Conservation (phyloP, 2,888 invertebrate species). For the Eurytoma californica region DNA sequence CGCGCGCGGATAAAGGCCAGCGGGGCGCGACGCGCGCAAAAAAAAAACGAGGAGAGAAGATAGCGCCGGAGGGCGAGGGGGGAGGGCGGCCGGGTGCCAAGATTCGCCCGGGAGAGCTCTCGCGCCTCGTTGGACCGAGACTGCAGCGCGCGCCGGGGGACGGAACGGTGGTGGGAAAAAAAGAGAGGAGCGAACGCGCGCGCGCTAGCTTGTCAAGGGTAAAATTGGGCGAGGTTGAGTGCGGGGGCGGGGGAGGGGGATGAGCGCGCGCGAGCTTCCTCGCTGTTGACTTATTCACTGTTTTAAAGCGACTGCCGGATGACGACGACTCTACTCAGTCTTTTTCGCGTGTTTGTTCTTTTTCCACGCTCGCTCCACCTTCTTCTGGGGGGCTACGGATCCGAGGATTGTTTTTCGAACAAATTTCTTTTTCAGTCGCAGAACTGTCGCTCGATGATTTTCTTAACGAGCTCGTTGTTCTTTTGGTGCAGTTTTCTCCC, state of each 20-base stretch:
- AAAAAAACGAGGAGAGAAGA: no score
- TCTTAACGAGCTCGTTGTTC: no score
- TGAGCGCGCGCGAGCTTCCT: not conserved
- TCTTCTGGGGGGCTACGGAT: not conserved
- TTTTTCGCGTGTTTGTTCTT: constrained; percentile 16
- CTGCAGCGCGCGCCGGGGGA: not conserved
- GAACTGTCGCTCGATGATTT: no score
- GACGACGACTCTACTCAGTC: not conserved
- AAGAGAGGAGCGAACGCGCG: not conserved
- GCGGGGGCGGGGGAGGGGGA: constrained; percentile 1
- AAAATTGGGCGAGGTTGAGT: constrained; percentile 46
- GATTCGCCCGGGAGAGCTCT: constrained; percentile 14
- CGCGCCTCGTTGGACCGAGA: not conserved
- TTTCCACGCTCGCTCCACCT: not conserved
- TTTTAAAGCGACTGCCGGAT: constrained; percentile 28
- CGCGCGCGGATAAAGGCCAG: constrained; percentile 8
- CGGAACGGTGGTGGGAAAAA: not conserved
- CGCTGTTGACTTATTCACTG: constrained; percentile 40
- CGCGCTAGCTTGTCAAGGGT: constrained; percentile 44
- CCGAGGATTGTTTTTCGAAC: no score
- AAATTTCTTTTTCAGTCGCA: no score
- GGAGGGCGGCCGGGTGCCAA: constrained; percentile 23
- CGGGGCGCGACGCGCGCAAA: not conserved
- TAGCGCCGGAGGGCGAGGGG: not conserved
- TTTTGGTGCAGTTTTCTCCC: no score